These are phyloP conservation scores for Callimorpha dominula DNA, from an alignment of 2,888 invertebrate genomes.

Conservation along the genomic window DNA sequence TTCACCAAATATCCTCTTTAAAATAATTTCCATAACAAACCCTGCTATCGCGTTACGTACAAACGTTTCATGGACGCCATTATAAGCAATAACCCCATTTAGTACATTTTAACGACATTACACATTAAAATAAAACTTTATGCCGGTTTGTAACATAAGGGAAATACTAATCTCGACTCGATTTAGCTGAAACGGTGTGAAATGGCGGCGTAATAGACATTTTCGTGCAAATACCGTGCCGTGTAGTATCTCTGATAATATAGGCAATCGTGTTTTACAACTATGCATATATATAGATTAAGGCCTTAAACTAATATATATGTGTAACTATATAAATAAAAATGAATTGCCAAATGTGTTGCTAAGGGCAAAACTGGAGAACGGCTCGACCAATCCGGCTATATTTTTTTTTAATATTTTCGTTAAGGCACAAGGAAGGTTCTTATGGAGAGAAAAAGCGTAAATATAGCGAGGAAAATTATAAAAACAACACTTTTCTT, in stretches of 20 bases:
- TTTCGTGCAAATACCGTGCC: slow-evolving; percentile 16
- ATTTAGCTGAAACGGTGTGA: slow-evolving; percentile 14
- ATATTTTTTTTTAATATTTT: too few relatives aligned
- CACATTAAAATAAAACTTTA: slow-evolving; percentile 39
- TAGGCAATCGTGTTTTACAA: not conserved
- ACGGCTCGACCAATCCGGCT: too few relatives aligned
- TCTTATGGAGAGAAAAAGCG: too few relatives aligned
- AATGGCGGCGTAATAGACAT: slow-evolving; percentile 28
- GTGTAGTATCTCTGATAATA: not conserved
- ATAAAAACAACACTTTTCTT: too few relatives aligned
- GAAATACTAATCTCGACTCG: slow-evolving; percentile 23
- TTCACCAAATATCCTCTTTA: not conserved
- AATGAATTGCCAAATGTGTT: too few relatives aligned
- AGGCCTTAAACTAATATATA: too few relatives aligned
- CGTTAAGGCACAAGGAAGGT: too few relatives aligned
- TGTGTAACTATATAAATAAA: too few relatives aligned
- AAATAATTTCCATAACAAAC: slow-evolving; percentile 3
- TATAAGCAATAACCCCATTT: slow-evolving; percentile 1
- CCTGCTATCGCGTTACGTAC: not conserved
- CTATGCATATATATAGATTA: too few relatives aligned
- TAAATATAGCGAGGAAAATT: too few relatives aligned
- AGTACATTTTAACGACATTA: slow-evolving; percentile 18
- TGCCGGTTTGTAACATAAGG: slow-evolving; percentile 11
- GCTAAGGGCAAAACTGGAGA: too few relatives aligned
- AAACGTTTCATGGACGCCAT: slow-evolving; percentile 3